phyloP scores from a whole-genome alignment of 2,888 invertebrate genomes.

The Schrankia costaestrigalis region DNA sequence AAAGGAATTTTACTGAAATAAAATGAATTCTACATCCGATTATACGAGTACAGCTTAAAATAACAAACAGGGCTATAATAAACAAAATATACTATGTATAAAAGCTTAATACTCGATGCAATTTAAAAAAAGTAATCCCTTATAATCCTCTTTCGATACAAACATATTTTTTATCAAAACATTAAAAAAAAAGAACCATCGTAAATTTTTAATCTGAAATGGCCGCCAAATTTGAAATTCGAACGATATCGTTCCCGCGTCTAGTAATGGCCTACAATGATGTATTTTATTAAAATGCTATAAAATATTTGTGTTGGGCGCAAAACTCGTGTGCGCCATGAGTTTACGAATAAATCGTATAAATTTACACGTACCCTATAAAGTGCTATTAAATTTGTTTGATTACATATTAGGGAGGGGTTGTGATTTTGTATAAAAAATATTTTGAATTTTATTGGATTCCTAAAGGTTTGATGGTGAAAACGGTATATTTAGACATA shows the following conservation, averaged over 20 bases:
- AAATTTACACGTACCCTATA: constrained; percentile 17
- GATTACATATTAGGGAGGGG: constrained; percentile 17
- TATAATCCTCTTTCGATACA: too few relatives aligned
- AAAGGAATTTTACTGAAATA: too few relatives aligned
- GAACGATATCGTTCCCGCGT: constrained; percentile 7
- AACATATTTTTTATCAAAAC: neutral
- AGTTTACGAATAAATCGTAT: constrained; percentile 24
- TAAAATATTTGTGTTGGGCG: constrained; percentile 20
- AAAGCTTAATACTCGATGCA: too few relatives aligned
- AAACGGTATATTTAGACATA: constrained; percentile 1
- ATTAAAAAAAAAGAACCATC: neutral
- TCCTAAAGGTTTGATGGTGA: constrained; percentile 5
- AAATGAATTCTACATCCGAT: too few relatives aligned
- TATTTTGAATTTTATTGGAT: constrained; percentile 23
- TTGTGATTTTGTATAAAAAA: constrained; percentile 16
- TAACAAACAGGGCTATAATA: too few relatives aligned
- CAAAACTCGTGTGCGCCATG: constrained; percentile 9
- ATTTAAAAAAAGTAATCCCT: too few relatives aligned
- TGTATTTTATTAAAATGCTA: constrained; percentile 29
- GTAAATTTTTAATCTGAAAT: constrained; percentile 5
- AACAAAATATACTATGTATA: too few relatives aligned
- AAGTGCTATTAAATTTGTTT: constrained; percentile 22
- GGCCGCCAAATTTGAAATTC: constrained; percentile 8
- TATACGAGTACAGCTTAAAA: too few relatives aligned
- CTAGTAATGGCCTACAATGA: constrained; percentile 19